A percentile compares a stretch with the other conserved stretches of the same genome.
Conservation (phyloP, 2,113 vertebrate genomes). For the Scomber scombrus region DNA sequence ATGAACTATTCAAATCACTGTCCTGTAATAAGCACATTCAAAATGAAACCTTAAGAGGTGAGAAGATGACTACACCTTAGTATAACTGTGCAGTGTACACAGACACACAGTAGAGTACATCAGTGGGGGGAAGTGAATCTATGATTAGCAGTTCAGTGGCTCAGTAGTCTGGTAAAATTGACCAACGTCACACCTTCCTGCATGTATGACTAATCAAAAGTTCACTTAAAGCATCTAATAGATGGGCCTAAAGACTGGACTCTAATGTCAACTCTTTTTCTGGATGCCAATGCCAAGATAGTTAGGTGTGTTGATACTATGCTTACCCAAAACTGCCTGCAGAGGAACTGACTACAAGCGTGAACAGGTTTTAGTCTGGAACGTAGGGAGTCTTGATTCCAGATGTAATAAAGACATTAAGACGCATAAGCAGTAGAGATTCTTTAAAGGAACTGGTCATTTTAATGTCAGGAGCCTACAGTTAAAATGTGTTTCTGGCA, state of each 20-base stretch:
- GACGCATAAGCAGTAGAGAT: neutral
- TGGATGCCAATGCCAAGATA: no score
- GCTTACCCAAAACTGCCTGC: neutral
- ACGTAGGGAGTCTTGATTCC: neutral
- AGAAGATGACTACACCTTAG: constrained; percentile 22
- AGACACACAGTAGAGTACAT: neutral
- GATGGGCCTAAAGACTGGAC: no score
- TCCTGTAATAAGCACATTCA: neutral
- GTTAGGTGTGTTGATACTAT: neutral
- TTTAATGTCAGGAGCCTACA: neutral
- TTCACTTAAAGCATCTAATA: neutral
- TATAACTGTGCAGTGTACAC: constrained; percentile 2
- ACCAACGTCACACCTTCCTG: neutral
- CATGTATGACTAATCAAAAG: neutral
- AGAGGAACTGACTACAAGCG: neutral
- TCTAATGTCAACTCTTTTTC: neutral
- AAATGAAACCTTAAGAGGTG: constrained; percentile 39
- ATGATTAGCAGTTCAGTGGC: neutral
- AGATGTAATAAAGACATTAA: neutral
- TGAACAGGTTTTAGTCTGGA: neutral
- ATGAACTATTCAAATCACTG: neutral
- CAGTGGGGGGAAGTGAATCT: constrained; percentile 20
- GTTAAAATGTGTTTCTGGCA: no score
- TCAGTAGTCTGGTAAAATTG: neutral
- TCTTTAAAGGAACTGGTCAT: neutral